Evolutionary conservation across 2,113 vertebrate genomes (phyloP), one percentile per base, ranked within the genome.

Genomic region (Lontra canadensis): DNA sequence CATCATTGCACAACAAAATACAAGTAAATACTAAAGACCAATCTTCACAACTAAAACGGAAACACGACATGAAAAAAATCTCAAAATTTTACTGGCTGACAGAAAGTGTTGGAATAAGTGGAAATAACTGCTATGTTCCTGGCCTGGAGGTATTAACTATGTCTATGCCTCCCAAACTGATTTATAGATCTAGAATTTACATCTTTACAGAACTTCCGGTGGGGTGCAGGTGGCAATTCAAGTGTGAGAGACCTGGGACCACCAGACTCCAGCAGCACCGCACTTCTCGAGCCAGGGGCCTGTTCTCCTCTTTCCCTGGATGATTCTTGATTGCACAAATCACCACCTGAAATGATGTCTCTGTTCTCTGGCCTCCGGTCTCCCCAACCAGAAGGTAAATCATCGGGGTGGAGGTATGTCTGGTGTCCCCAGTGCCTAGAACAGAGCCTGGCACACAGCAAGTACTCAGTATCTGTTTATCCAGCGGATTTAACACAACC

Each of bases 41-140:
- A 47, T 76, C 18, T 82, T 94, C 61, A 92, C 2, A 90, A 80
- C 52, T 88, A 79, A 79, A 67, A 76, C 12, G 73, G 44, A 84
- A 25, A 94, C 47, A 79, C 20, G 49, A 25, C 6, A 52, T 17
- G 47, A 71, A 39, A 59, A 88, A 88, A 90, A 87, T 55, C 34
- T 3, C 29, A 73, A 65, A 67, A 69, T 29, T 73, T 85, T 88
- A 44, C 23, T 29, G 57, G 82, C 18, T 57, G 63, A 86, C 42
- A 42, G 8, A 73, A 90, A 67, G n/a, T 55, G 90, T 42, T n/a
- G 52, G 42, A 90, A 76, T 67, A 84, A 73, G 26, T n/a, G 55
- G 34, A 89, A 85, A 52, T 47, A 76, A 83, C 49, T 26, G 29
- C 39, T 86, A 25, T n/a, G 18, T 57, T 90, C 44, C 82, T 42